These are phyloP conservation scores for Orthosia gracilis DNA, from an alignment of 2,888 invertebrate species.

Conservation along the genomic window DNA sequence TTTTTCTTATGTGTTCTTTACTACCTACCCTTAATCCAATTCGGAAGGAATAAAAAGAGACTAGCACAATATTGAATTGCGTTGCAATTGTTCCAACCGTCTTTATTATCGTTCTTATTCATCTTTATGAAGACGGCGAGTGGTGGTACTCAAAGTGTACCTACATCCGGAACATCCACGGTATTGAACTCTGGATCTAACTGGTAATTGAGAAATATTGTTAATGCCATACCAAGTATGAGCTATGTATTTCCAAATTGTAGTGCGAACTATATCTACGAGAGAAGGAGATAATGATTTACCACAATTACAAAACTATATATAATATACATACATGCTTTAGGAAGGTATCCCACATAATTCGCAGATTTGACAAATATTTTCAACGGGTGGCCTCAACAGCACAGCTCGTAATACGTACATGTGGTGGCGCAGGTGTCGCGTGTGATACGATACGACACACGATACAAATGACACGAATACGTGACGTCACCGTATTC, in stretches of 20 bases:
- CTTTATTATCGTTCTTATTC: too few species aligned
- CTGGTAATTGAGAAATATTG: neutral
- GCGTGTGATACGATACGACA: constrained; percentile 29
- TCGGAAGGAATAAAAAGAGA: constrained; percentile 18
- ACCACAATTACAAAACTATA: neutral
- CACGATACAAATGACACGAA: constrained; percentile 48
- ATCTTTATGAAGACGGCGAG: neutral
- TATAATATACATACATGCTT: neutral
- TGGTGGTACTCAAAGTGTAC: neutral
- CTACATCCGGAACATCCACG: neutral
- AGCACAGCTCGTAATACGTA: neutral
- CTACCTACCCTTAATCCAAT: neutral
- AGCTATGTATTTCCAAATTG: neutral
- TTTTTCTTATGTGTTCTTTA: neutral
- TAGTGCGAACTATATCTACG: neutral
- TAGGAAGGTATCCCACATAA: neutral
- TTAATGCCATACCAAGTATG: too few species aligned
- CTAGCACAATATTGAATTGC: constrained; percentile 21
- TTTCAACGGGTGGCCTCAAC: constrained; percentile 17
- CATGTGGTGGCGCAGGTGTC: constrained; percentile 57
- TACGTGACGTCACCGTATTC: constrained; percentile 55
- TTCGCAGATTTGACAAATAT: constrained; percentile 46
- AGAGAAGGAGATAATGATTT: neutral
- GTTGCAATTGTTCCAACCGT: constrained; percentile 16
- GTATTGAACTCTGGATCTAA: neutral